These are phyloP conservation scores for Hipparchia sbordonii DNA, from an alignment of 2,888 invertebrate species.

Conservation along the genomic window DNA sequence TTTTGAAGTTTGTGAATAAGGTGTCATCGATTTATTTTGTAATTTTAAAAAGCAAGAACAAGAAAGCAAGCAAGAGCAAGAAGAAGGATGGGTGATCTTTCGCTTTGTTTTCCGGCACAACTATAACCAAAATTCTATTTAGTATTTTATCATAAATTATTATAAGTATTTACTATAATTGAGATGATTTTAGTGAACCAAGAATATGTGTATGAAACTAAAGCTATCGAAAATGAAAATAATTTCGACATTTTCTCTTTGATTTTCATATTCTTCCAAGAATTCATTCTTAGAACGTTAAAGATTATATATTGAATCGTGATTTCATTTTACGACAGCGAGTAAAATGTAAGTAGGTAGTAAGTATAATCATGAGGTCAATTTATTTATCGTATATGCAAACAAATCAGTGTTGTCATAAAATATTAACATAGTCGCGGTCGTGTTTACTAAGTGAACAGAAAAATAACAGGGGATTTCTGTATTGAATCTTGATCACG, in stretches of 20 bases:
- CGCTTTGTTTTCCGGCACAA: no score
- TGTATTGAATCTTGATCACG: conserved; percentile 19
- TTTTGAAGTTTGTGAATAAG: no score
- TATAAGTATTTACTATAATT: neutral
- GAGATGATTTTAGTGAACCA: neutral
- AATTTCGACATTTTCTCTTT: no score
- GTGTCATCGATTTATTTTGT: no score
- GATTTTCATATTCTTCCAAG: no score
- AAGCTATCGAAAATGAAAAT: neutral
- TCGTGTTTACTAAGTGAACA: conserved; percentile 24
- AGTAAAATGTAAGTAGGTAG: neutral
- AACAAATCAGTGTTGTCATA: conserved; percentile 25
- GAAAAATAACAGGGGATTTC: conserved; percentile 26
- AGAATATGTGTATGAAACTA: neutral
- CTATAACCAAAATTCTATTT: no score
- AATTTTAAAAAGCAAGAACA: no score
- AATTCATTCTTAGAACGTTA: neutral
- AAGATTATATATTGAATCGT: no score
- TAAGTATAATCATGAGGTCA: conserved; percentile 6
- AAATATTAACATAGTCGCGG: conserved; percentile 28
- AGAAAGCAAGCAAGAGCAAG: no score
- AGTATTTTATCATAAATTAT: no score
- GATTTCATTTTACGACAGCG: no score
- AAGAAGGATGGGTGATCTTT: no score
- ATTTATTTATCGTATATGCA: conserved; percentile 24